Conservation (phyloP, 30 jellyfish, hydroid and myxozoan genomes). For the Phacellophora camtschatica region DNA sequence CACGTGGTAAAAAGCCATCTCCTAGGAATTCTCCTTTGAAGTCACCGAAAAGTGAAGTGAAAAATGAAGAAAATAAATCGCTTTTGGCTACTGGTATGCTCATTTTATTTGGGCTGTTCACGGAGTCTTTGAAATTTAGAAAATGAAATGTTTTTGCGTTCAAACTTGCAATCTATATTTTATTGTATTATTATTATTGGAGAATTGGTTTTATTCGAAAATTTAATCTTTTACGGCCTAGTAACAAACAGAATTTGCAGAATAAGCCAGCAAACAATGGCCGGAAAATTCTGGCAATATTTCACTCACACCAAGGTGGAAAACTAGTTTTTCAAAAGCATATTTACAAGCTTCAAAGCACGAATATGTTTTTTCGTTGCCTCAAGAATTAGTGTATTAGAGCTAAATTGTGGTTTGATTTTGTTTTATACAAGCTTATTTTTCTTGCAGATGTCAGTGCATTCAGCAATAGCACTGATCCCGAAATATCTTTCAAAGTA, state of each 20-base stretch:
- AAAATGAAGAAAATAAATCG: neutral
- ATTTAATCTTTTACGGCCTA: too few species aligned
- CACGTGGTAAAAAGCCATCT: slow-evolving; percentile 48
- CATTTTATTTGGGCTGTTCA: neutral
- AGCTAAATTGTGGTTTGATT: neutral
- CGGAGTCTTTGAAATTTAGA: neutral
- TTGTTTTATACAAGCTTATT: neutral
- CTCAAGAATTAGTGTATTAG: too few species aligned
- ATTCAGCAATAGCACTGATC: neutral
- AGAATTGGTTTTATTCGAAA: too few species aligned
- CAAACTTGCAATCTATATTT: neutral
- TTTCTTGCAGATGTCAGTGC: neutral
- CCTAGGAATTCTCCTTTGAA: neutral
- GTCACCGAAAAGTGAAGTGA: neutral
- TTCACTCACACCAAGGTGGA: too few species aligned
- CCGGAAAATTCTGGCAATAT: too few species aligned
- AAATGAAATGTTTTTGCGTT: neutral
- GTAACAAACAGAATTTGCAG: too few species aligned
- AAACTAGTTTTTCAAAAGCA: too few species aligned
- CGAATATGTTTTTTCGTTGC: too few species aligned
- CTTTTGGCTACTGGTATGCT: slow-evolving; percentile 19
- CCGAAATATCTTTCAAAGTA: slow-evolving; percentile 21
- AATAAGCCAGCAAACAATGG: too few species aligned
- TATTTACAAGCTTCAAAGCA: too few species aligned
- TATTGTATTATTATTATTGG: neutral